Conservation (phyloP, 2,797 vertebrate genomes). For the Dipus sagitta region DNA sequence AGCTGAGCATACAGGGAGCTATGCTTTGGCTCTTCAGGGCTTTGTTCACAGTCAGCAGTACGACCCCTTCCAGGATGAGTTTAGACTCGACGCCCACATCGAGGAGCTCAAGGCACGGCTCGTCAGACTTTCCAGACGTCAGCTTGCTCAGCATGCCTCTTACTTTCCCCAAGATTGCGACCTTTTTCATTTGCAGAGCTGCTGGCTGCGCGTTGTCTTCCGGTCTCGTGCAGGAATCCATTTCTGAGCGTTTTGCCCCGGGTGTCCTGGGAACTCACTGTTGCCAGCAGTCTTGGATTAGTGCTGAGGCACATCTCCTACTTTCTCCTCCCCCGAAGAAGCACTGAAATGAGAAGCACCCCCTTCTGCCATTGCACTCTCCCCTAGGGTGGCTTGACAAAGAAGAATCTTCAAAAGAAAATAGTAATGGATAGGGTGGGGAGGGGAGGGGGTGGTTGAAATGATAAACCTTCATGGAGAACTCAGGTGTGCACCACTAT, state of each 20-base stretch:
- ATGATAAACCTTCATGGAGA: slow-evolving; percentile 85
- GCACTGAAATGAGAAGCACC: slow-evolving; percentile 99
- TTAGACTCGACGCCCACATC: slow-evolving; percentile 99
- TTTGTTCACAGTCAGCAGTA: too few relatives aligned
- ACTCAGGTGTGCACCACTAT: too few relatives aligned
- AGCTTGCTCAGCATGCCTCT: slow-evolving; percentile 99
- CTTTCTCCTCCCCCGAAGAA: slow-evolving; percentile 99
- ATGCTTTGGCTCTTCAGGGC: slow-evolving; percentile 90
- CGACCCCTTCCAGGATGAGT: slow-evolving; percentile 88
- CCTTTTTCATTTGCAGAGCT: slow-evolving; percentile 97
- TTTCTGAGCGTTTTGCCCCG: slow-evolving; percentile 99
- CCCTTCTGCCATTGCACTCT: slow-evolving; percentile 94
- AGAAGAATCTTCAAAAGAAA: slow-evolving; percentile 98
- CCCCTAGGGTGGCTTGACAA: slow-evolving; percentile 90
- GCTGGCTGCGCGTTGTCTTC: slow-evolving; percentile 97
- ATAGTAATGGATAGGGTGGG: slow-evolving; percentile 95
- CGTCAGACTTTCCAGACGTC: slow-evolving; percentile 99
- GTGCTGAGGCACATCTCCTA: slow-evolving; percentile 99
- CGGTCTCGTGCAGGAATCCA: slow-evolving; percentile 99
- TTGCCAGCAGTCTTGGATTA: slow-evolving; percentile 99
- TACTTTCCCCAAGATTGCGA: slow-evolving; percentile 99
- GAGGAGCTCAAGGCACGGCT: slow-evolving; percentile 99
- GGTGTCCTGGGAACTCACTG: slow-evolving; percentile 99
- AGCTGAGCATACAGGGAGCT: slow-evolving; percentile 99
- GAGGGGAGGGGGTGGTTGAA: slow-evolving; percentile 92